Conservation (phyloP, 2,888 invertebrate species). For the Acleris laterana region DNA sequence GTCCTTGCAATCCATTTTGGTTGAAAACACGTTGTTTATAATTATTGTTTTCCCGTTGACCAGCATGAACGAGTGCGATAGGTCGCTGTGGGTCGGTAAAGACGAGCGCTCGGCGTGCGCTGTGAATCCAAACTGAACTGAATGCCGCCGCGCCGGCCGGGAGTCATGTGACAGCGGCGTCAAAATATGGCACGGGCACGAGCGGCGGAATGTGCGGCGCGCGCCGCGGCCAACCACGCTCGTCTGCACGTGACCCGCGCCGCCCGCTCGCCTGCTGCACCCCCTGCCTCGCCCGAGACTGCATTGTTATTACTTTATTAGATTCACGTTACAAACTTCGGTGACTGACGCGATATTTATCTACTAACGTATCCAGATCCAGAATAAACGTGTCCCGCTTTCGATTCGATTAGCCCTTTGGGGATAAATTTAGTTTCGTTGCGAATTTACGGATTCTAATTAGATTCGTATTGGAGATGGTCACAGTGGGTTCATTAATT, state of each 20-base stretch:
- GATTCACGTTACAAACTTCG: conserved; percentile 18
- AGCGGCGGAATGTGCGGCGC: conserved; percentile 56
- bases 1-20: conserved; percentile 62
- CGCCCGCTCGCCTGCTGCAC: conserved; percentile 39
- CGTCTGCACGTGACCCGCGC: conserved; percentile 63
- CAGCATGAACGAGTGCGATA: conserved; percentile 48
- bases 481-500: not conserved
- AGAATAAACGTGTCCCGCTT: not conserved
- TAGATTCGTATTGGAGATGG: not conserved
- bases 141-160: conserved; percentile 43
- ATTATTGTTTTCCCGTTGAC: conserved; percentile 55
- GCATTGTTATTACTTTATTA: conserved; percentile 43
- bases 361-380: not conserved
- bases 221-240: conserved; percentile 58
- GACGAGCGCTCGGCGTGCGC: conserved; percentile 55
- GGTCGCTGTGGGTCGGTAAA: conserved; percentile 44
- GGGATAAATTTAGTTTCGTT: not conserved
- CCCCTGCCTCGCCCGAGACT: conserved; percentile 41
- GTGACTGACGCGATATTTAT: not conserved
- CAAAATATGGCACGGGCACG: conserved; percentile 66
- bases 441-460: not conserved
- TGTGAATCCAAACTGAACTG: conserved; percentile 20
- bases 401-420: not conserved
- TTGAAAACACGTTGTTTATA: conserved; percentile 46
- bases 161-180: conserved; percentile 67